Base-by-base conservation (phyloP, 2,797 vertebrate species). In the Amazonetta brasiliensis region DNA sequence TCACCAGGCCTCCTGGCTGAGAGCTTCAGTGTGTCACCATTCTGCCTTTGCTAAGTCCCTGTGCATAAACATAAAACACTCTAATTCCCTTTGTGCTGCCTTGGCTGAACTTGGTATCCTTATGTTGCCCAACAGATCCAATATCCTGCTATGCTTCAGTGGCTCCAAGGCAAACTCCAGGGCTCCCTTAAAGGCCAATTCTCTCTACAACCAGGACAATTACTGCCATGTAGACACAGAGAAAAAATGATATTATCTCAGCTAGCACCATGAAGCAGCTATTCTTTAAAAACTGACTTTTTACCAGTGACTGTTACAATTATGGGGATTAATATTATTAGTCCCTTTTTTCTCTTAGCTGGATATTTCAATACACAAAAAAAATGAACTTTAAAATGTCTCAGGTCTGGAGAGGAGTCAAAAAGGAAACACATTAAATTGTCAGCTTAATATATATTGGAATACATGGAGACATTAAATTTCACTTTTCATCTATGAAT, bases 351-450 rank as follows among this genome's bases (percentile, higher is more conserved):
- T 78, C 94, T 79, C 83, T 83, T 87, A 72, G 43, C n/a, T 59
- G 43, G 67, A 0, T 86, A 94, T 91, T 91, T 89, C 79, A 80
- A 75, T 52, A 86, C 23, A 44, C 39, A 89, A 88, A 95, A 84
- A 60, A 6, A 4, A 52, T 87, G 73, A 95, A 92, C 86, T 96
- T 95, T 33, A 85, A 94, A 95, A 96, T 92, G 76, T 59, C 81
- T 88, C 2, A 9, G 76, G 90, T 92, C 82, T 94, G 48, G 63
- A 75, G 88, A 94, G 87, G 74, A 97, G 80, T 85, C 59, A 91
- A 81, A 91, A 95, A 79, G 23, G 85, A 95, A 94, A 91, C 25
- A 69, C 67, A 96, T 96, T 94, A 97, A 93, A 93, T 81, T 88
- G 72, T 88, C 93, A 75, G 71, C 68, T 76, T 87, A 94, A 92